Evolutionary conservation across 2,888 invertebrate species (phyloP).

Genomic region (Eucriotettix oculatus): DNA sequence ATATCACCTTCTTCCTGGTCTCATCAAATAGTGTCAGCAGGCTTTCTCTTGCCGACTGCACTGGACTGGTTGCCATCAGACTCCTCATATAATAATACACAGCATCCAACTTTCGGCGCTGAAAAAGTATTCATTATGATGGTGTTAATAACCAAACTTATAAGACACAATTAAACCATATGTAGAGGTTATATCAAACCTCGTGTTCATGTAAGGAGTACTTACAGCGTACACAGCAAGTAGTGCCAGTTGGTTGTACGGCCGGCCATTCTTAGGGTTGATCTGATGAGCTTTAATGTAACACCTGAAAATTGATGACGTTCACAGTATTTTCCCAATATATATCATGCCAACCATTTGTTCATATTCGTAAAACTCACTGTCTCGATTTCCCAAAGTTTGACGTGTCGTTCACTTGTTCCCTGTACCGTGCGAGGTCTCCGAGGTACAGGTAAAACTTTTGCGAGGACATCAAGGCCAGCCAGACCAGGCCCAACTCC

Average conservation of each 20-base stretch:
- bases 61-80: conserved; percentile 84
- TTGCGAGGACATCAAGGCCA: conserved; percentile 73
- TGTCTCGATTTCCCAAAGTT: conserved; percentile 65
- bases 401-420: conserved; percentile 62
- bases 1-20: conserved; percentile 66
- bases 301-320: conserved; percentile 36
- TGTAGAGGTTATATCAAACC: neutral
- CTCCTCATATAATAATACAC: conserved; percentile 94
- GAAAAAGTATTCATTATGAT: conserved; percentile 12
- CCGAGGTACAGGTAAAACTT: conserved; percentile 80
- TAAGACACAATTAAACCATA: neutral
- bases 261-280: conserved; percentile 86
- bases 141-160: neutral
- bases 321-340: no score
- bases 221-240: conserved; percentile 66
- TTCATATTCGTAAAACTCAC: conserved; percentile 27
- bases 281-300: conserved; percentile 87
- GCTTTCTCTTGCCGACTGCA: conserved; percentile 81
- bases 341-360: neutral
- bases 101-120: conserved; percentile 89
- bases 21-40: conserved; percentile 80
- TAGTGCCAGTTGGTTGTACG: conserved; percentile 88
- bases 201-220: conserved; percentile 16
- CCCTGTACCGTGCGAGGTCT: conserved; percentile 80
- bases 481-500: conserved; percentile 45